Conservation (phyloP, 2,888 invertebrate species). For the Deladenus siricidicola region DNA sequence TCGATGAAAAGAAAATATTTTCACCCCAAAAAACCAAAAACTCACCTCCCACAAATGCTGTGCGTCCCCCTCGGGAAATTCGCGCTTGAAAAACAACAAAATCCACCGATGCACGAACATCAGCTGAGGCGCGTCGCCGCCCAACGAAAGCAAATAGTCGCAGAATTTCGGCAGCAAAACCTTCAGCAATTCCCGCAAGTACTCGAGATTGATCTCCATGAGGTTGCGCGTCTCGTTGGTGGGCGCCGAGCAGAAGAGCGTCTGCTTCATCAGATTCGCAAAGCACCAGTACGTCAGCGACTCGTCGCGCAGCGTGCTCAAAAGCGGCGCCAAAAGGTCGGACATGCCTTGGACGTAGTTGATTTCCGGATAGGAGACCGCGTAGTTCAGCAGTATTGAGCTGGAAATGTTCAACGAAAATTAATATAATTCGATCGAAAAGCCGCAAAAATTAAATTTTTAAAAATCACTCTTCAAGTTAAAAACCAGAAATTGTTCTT, state of each 20-base stretch:
- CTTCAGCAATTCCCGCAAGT: constrained; percentile 74
- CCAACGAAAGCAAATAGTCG: constrained; percentile 64
- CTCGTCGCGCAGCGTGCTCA: constrained; percentile 57
- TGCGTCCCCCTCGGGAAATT: constrained; percentile 46
- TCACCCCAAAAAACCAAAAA: too few relatives aligned
- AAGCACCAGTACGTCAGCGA: constrained; percentile 59
- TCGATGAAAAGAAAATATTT: too few relatives aligned
- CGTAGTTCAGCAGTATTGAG: constrained; percentile 79
- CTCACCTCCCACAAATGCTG: constrained; percentile 52
- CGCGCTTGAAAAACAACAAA: constrained; percentile 70
- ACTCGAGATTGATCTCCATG: constrained; percentile 83
- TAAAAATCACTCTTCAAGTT: too few relatives aligned
- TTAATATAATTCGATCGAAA: background rate
- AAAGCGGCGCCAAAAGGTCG: constrained; percentile 57
- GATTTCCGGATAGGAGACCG: constrained; percentile 71
- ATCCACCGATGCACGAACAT: constrained; percentile 93
- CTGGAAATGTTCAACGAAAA: constrained; percentile 3
- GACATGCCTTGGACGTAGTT: constrained; percentile 65
- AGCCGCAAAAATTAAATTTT: too few relatives aligned
- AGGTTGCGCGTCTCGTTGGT: constrained; percentile 68
- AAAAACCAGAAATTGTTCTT: too few relatives aligned
- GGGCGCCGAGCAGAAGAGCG: constrained; percentile 86
- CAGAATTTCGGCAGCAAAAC: constrained; percentile 71
- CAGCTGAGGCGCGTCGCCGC: constrained; percentile 70
- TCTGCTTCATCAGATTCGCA: constrained; percentile 59